These are phyloP conservation scores for Pygoscelis adeliae DNA, from an alignment of 2,113 vertebrate species.

Conservation along the genomic window DNA sequence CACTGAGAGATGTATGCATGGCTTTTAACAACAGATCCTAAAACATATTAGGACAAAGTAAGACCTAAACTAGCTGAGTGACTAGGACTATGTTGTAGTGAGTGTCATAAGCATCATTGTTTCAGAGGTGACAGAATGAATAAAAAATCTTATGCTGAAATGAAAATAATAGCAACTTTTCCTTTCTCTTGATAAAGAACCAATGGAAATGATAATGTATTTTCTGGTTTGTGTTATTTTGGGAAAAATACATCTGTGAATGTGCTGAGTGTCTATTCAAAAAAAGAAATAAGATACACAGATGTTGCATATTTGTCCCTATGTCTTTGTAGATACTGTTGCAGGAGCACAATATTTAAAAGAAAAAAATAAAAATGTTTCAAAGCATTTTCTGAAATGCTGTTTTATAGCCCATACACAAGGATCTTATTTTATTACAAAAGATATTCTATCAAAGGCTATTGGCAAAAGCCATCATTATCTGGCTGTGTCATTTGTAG, in stretches of 20 bases:
- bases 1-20: background rate
- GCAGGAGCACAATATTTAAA: conserved; percentile 33
- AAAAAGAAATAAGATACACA: conserved; percentile 31
- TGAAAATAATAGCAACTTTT: background rate
- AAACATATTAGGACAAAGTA: background rate
- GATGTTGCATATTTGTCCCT: conserved; percentile 32
- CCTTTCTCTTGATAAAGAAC: background rate
- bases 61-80: background rate
- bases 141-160: background rate
- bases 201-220: background rate
- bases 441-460: conserved; percentile 26
- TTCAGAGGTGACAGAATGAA: background rate
- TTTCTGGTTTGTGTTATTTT: conserved; percentile 26
- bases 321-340: conserved; percentile 6
- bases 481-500: conserved; percentile 29
- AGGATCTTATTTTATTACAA: conserved; percentile 38
- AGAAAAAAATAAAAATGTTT: conserved; percentile 44
- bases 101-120: background rate
- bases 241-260: background rate
- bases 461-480: conserved; percentile 35
- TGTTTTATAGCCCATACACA: conserved; percentile 38
- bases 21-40: background rate
- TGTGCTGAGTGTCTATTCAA: background rate
- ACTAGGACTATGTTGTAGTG: background rate
- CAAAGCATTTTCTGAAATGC: conserved; percentile 53